These are phyloP conservation scores for Carabus problematicus DNA, from an alignment of 2,888 invertebrate genomes.

Conservation along the genomic window DNA sequence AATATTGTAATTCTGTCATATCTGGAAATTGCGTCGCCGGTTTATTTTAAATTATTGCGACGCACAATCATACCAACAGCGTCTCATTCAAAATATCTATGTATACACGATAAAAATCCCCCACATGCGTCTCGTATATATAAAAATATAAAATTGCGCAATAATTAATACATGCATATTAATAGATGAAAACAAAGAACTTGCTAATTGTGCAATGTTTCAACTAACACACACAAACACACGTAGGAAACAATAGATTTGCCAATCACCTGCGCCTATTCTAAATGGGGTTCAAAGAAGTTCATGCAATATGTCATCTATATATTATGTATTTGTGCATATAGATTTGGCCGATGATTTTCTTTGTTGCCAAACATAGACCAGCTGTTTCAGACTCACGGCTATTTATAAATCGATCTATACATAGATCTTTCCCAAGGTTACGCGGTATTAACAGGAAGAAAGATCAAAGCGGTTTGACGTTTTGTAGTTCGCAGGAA, in stretches of 20 bases:
- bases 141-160: conserved; percentile 11
- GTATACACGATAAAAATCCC: no score
- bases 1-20: no score
- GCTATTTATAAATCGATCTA: conserved; percentile 29
- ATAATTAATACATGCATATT: conserved; percentile 3
- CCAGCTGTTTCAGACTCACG: conserved; percentile 16
- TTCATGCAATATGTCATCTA: conserved; percentile 13
- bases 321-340: conserved; percentile 7
- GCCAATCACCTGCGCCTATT: conserved; percentile 8
- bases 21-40: no score
- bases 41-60: no score
- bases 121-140: neutral
- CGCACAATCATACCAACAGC: no score
- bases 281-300: neutral
- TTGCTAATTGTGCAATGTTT: neutral
- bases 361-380: conserved; percentile 30
- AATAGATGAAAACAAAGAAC: neutral
- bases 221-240: neutral
- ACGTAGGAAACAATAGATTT: neutral
- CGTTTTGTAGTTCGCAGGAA: neutral
- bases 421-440: conserved; percentile 20
- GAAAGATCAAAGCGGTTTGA: conserved; percentile 17
- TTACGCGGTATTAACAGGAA: conserved; percentile 5
- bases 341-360: conserved; percentile 1
- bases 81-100: no score